Conservation (phyloP, 2,797 vertebrate genomes). For the Yasuhikotakia modesta region DNA sequence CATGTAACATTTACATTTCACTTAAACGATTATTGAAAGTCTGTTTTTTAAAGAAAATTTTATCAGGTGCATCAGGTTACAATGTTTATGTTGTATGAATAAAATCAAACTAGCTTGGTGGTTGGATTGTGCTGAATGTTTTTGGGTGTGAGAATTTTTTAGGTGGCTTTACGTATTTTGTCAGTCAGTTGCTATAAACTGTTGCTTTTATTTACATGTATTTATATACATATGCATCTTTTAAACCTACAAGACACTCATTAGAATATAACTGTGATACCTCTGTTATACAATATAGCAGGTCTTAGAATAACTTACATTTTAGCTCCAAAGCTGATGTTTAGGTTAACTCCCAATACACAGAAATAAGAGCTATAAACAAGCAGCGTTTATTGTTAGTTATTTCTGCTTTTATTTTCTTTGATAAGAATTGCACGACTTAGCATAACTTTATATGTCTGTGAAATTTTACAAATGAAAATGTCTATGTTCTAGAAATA, state of each 20-base stretch:
- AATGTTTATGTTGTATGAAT: conserved; percentile 42
- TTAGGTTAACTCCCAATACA: too few species aligned
- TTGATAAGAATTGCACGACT: conserved; percentile 15
- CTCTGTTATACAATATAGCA: conserved; percentile 25
- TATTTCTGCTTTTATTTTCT: conserved; percentile 19
- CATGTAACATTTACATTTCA: conserved; percentile 19
- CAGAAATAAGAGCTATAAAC: too few species aligned
- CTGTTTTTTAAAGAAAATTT: not conserved
- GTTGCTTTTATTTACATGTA: conserved; percentile 38
- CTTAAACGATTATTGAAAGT: conserved; percentile 2
- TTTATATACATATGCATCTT: too few species aligned
- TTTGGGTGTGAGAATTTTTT: conserved; percentile 52
- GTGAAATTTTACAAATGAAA: not conserved
- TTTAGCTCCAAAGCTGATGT: not conserved
- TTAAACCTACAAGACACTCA: conserved; percentile 38
- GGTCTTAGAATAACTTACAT: conserved; percentile 23
- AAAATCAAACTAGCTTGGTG: conserved; percentile 21
- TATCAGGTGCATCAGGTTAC: conserved; percentile 30
- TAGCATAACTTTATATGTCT: too few species aligned
- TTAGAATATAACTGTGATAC: conserved; percentile 45
- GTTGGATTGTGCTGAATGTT: too few species aligned
- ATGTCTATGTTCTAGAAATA: conserved; percentile 1
- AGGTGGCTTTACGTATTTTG: conserved; percentile 38
- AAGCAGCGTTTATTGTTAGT: too few species aligned
- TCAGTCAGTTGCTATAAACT: conserved; percentile 35